Conservation (phyloP, 2,797 vertebrate genomes). For the Antennarius maculatus region DNA sequence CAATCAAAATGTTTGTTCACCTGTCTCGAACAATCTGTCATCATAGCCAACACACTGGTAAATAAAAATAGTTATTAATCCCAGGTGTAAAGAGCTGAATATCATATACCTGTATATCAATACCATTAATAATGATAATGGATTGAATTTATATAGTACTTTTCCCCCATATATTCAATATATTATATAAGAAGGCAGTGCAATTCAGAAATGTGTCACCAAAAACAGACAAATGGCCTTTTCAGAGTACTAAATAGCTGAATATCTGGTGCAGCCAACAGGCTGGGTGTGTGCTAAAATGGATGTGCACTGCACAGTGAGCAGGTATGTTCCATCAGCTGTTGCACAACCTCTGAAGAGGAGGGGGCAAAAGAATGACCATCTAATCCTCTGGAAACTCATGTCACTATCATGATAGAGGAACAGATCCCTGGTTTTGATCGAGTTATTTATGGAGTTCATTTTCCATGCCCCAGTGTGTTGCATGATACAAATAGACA, state of each 20-base stretch:
- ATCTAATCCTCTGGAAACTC: slow-evolving; percentile 66
- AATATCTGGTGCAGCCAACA: slow-evolving; percentile 3
- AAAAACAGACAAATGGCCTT: slow-evolving; percentile 3
- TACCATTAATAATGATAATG: too few relatives aligned
- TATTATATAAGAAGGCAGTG: too few relatives aligned
- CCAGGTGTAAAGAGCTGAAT: not conserved
- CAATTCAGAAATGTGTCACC: not conserved
- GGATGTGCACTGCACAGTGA: slow-evolving; percentile 27
- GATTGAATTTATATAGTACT: too few relatives aligned
- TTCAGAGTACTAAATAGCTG: not conserved
- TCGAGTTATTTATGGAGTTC: slow-evolving; percentile 6
- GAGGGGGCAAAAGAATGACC: slow-evolving; percentile 44
- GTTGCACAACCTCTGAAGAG: slow-evolving; percentile 52
- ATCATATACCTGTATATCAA: not conserved
- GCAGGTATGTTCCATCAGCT: slow-evolving; percentile 77
- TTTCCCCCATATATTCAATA: too few relatives aligned
- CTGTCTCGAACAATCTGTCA: not conserved
- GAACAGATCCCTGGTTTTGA: slow-evolving; percentile 39
- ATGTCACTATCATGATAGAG: slow-evolving; percentile 39
- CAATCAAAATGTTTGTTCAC: not conserved
- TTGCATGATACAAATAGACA: slow-evolving; percentile 31
- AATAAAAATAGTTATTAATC: not conserved
- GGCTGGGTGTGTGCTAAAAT: slow-evolving; percentile 15
- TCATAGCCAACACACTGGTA: too few relatives aligned
- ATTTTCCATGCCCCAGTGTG: slow-evolving; percentile 46